Conservation (phyloP, 2,888 invertebrate genomes). For the Notodonta dromedarius region DNA sequence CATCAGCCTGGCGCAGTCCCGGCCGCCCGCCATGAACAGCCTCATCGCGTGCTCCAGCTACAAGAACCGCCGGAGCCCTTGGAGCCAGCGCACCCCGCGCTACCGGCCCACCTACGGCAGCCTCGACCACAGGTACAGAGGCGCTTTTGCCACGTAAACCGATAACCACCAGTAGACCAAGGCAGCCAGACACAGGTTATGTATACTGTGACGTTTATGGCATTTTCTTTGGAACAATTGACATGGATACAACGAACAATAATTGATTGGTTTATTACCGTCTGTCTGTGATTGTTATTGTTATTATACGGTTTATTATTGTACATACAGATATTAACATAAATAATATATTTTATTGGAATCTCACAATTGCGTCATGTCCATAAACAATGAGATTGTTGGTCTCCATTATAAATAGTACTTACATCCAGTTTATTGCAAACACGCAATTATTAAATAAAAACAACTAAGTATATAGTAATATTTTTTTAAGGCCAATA, state of each 20-base stretch:
- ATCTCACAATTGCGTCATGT: neutral
- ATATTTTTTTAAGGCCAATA: neutral
- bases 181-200: neutral
- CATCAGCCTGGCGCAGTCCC: conserved; percentile 86
- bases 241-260: neutral
- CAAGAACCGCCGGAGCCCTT: conserved; percentile 85
- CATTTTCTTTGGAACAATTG: neutral
- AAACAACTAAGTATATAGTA: too few relatives aligned
- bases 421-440: neutral
- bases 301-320: neutral
- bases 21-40: conserved; percentile 90
- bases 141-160: conserved; percentile 55
- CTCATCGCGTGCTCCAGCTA: conserved; percentile 90
- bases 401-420: neutral
- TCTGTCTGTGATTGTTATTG: neutral
- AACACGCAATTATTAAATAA: neutral
- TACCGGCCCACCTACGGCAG: conserved; percentile 75
- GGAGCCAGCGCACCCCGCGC: conserved; percentile 72
- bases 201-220: neutral
- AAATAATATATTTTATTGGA: neutral
- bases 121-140: conserved; percentile 70
- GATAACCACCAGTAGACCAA: neutral
- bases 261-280: neutral
- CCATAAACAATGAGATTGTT: neutral
- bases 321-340: conserved; percentile 1